A percentile compares a stretch with the other conserved stretches of the same genome.
Conservation (phyloP, 2,888 invertebrate species). For the Dusona sp. region DNA sequence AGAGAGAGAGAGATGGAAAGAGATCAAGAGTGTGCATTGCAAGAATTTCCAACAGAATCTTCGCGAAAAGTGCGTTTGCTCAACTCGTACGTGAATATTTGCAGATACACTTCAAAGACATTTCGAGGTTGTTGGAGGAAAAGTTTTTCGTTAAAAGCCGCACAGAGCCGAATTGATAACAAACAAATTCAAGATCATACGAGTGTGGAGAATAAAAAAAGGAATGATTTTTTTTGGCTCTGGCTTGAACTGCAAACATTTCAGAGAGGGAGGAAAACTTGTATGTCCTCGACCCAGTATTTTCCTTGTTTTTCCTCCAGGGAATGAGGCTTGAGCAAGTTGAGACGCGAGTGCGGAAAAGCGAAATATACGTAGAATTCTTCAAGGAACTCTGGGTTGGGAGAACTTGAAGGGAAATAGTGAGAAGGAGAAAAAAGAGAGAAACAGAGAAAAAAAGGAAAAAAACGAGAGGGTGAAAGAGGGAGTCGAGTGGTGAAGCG, state of each 20-base stretch:
- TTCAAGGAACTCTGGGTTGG: constrained; percentile 23
- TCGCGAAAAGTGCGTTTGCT: constrained; percentile 77
- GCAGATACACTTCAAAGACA: constrained; percentile 80
- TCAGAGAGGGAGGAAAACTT: constrained; percentile 32
- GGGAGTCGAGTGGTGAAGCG: constrained; percentile 59
- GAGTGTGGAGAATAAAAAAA: constrained; percentile 41
- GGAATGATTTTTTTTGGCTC: constrained; percentile 32
- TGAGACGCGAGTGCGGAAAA: constrained; percentile 44
- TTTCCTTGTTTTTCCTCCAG: constrained; percentile 54
- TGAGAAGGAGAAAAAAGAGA: constrained; percentile 49
- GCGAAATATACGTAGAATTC: constrained; percentile 51
- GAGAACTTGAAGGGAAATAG: constrained; percentile 58
- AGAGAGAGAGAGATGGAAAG: background rate
- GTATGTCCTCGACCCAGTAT: constrained; percentile 56
- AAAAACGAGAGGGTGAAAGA: constrained; percentile 41
- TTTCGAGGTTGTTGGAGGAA: constrained; percentile 64
- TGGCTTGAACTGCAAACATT: constrained; percentile 26
- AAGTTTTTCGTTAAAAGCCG: constrained; percentile 62
- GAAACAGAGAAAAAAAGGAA: constrained; percentile 49
- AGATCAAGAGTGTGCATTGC: background rate
- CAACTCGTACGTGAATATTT: constrained; percentile 79
- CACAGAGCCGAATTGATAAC: constrained; percentile 75
- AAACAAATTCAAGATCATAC: constrained; percentile 74
- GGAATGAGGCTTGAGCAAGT: background rate
- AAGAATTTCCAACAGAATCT: constrained; percentile 51